A percentile compares a stretch with the other conserved stretches of the same genome.
These are phyloP conservation scores for Sinocyclocheilus anophthalmus DNA, from an alignment of 2,113 vertebrate genomes.

Conservation along the genomic window DNA sequence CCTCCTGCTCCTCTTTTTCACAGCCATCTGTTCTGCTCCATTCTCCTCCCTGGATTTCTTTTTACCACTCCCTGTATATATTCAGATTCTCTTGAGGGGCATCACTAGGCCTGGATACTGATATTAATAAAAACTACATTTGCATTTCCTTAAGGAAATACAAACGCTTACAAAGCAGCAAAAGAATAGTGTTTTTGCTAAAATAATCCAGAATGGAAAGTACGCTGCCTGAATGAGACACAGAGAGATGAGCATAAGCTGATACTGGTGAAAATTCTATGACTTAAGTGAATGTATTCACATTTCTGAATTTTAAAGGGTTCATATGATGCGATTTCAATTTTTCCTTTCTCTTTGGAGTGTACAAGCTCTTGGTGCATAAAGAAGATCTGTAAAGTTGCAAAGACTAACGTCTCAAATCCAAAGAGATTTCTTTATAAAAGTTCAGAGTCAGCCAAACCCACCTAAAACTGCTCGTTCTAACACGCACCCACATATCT, in stretches of 20 bases:
- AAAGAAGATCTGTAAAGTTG: too few species aligned
- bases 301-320: neutral
- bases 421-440: too few species aligned
- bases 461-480: too few species aligned
- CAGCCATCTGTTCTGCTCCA: constrained; percentile 50
- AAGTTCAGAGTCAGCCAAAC: too few species aligned
- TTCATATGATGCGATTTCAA: too few species aligned
- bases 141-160: neutral
- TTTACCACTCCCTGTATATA: constrained; percentile 13
- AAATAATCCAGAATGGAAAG: neutral
- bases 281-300: neutral
- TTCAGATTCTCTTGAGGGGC: constrained; percentile 10
- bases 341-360: too few species aligned
- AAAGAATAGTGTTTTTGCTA: neutral
- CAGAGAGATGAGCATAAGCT: neutral
- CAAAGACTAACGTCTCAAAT: too few species aligned
- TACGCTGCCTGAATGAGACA: neutral
- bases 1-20: constrained; percentile 42
- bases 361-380: too few species aligned
- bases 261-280: neutral
- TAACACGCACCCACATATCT: too few species aligned
- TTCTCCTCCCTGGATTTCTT: constrained; percentile 14
- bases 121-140: constrained; percentile 4
- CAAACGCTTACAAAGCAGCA: neutral
- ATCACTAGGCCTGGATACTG: neutral